phyloP scores from a whole-genome alignment of 2,888 invertebrate species.

The Oxystoma pomonae region DNA sequence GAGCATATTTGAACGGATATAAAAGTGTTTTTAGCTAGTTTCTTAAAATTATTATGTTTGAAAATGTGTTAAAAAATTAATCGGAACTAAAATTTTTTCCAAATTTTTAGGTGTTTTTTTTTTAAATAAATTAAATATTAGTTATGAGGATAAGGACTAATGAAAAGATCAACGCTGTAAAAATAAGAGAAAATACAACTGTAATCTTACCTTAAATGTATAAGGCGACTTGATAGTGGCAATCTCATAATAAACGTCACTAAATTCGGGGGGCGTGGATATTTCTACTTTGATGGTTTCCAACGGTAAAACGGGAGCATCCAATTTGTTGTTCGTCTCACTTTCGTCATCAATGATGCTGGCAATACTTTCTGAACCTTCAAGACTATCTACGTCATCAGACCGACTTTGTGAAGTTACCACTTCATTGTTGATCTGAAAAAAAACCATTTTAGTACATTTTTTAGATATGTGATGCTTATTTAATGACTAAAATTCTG shows the following conservation, averaged over 20 bases:
- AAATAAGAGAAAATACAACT: no score
- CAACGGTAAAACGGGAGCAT: conserved; percentile 57
- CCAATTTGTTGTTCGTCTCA: conserved; percentile 61
- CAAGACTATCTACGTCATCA: conserved; percentile 58
- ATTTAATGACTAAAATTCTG: no score
- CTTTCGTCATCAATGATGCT: conserved; percentile 57
- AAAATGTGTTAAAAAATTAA: no score
- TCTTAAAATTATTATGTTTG: no score
- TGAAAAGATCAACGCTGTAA: no score
- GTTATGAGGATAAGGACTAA: no score
- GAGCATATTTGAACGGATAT: no score
- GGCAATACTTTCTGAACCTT: conserved; percentile 68
- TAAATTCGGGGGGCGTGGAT: conserved; percentile 81
- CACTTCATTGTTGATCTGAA: conserved; percentile 48
- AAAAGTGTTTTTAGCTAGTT: no score
- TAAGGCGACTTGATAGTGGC: conserved; percentile 88
- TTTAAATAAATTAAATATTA: no score
- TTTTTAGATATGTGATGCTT: no score
- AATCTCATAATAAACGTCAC: conserved; percentile 83
- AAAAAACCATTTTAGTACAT: background rate
- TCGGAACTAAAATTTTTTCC: no score
- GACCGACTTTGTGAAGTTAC: conserved; percentile 54
- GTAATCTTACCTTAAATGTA: conserved; percentile 81
- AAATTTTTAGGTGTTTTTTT: no score
- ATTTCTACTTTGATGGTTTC: conserved; percentile 87